Percentiles rank a stretch among this genome's conserved stretches.
phyloP scores from a whole-genome alignment of 1,140 invertebrate species.

The Neelides sp. region DNA sequence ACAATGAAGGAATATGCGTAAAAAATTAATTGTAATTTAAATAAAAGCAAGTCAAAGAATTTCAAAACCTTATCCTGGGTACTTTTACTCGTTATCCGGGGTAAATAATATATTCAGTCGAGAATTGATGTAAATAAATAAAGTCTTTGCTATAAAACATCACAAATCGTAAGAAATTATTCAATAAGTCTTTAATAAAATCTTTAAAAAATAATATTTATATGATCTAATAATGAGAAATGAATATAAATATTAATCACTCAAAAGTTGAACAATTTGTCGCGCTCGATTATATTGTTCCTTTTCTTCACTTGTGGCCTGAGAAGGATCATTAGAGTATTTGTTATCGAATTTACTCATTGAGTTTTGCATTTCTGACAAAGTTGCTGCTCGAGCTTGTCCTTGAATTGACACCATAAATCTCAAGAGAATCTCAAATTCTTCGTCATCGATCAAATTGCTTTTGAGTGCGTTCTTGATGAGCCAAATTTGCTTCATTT shows the following conservation, averaged over 20 bases:
- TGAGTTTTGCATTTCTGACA: constrained; percentile 48
- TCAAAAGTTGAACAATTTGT: constrained; percentile 40
- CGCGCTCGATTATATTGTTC: constrained; percentile 41
- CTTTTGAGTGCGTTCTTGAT: constrained; percentile 52
- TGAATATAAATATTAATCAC: constrained; percentile 13
- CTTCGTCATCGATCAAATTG: constrained; percentile 42
- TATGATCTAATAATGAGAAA: no score
- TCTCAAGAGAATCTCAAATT: constrained; percentile 51
- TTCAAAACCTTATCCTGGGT: no score
- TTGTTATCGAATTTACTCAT: constrained; percentile 49
- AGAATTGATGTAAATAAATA: no score
- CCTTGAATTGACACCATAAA: constrained; percentile 54
- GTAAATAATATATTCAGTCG: no score
- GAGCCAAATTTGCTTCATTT: constrained; percentile 57
- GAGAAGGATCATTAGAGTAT: constrained; percentile 13
- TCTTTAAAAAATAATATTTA: no score
- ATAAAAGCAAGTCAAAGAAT: no score
- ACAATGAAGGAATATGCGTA: no score
- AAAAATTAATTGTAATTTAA: no score
- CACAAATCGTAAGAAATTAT: no score
- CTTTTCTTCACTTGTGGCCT: constrained; percentile 35
- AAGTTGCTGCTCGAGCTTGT: constrained; percentile 45
- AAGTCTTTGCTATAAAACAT: no score
- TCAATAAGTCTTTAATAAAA: no score
- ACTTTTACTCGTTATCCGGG: no score